phyloP scores from a whole-genome alignment of 2,797 vertebrate genomes.

The Sebastes itinus region DNA sequence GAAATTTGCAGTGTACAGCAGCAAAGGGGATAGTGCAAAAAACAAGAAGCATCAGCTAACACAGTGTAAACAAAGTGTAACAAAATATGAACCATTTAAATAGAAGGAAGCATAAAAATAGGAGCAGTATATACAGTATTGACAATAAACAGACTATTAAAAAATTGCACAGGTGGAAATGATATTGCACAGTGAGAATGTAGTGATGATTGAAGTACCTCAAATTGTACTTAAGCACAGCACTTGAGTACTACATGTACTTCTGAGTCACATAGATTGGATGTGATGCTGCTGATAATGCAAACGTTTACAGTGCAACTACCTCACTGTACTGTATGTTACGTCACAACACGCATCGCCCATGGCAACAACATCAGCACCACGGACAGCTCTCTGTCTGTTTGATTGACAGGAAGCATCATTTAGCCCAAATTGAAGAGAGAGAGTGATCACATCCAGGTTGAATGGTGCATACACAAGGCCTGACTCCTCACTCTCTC shows the following conservation, averaged over 20 bases:
- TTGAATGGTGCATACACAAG: slow-evolving; percentile 9
- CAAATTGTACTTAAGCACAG: not conserved
- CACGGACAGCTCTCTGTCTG: slow-evolving; percentile 49
- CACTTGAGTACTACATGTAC: not conserved
- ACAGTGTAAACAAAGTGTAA: not conserved
- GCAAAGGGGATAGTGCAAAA: too few species aligned
- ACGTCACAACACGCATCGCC: not conserved
- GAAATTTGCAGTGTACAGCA: too few species aligned
- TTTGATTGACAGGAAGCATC: slow-evolving; percentile 10
- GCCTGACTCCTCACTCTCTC: not conserved
- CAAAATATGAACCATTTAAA: too few species aligned
- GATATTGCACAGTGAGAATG: too few species aligned
- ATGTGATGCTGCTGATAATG: not conserved
- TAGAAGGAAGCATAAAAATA: too few species aligned
- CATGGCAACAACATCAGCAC: slow-evolving; percentile 49
- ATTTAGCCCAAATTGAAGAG: not conserved
- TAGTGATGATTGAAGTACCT: not conserved
- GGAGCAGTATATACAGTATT: too few species aligned
- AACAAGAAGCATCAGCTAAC: not conserved
- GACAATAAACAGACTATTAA: too few species aligned
- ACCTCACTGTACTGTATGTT: not conserved
- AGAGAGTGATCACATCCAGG: not conserved
- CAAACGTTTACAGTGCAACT: not conserved
- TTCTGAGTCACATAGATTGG: not conserved
- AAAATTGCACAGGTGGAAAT: too few species aligned